phyloP scores from a whole-genome alignment of 2,797 vertebrate genomes.

The Anas bahamensis region DNA sequence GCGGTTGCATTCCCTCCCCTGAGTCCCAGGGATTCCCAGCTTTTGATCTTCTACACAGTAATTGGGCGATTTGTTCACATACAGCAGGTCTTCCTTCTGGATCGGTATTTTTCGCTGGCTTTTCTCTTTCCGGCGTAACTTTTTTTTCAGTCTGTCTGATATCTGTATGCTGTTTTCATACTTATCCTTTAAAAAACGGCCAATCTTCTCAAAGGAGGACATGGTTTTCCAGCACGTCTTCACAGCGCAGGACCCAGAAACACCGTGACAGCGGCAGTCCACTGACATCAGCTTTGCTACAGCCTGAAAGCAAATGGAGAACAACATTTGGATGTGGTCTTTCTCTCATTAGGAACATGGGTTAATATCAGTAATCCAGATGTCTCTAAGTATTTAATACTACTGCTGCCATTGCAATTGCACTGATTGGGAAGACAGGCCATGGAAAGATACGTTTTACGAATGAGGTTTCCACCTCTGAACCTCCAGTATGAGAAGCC shows the following conservation, averaged over 20 bases:
- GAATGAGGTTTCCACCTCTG: neutral
- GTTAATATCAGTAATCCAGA: neutral
- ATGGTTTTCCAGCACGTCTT: conserved; percentile 97
- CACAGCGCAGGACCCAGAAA: conserved; percentile 96
- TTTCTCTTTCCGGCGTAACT: conserved; percentile 86
- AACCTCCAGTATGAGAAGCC: neutral
- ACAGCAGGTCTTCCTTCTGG: conserved; percentile 87
- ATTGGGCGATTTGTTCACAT: conserved; percentile 93
- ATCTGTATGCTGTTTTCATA: conserved; percentile 93
- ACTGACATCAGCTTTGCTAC: conserved; percentile 90
- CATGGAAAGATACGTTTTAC: neutral
- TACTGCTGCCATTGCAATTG: neutral
- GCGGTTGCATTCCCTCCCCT: conserved; percentile 92
- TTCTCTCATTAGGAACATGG: neutral
- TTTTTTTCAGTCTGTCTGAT: conserved; percentile 84
- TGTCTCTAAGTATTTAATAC: neutral
- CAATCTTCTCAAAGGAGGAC: conserved; percentile 91
- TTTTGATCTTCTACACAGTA: conserved; percentile 92
- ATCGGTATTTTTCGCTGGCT: conserved; percentile 80
- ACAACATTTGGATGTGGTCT: neutral
- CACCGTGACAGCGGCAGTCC: conserved; percentile 95
- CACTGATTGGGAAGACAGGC: neutral
- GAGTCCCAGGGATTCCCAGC: conserved; percentile 88
- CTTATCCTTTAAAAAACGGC: conserved; percentile 90
- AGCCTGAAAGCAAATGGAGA: conserved; percentile 83